These are phyloP conservation scores for Celastrina argiolus DNA, from an alignment of 2,888 invertebrate species.

Conservation along the genomic window DNA sequence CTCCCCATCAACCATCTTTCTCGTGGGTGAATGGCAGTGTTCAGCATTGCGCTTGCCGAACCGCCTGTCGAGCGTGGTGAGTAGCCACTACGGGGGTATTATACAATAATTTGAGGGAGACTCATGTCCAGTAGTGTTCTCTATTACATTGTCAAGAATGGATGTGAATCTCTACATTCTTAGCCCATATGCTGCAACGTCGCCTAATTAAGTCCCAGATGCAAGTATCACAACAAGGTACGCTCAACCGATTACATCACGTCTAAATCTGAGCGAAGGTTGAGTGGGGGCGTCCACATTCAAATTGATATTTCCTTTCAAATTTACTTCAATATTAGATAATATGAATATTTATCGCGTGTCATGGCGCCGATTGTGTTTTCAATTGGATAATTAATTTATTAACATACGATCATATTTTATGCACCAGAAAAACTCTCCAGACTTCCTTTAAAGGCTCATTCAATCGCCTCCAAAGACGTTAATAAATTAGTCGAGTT, in stretches of 20 bases:
- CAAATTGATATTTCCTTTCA: constrained; percentile 72
- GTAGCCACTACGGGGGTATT: too few relatives aligned
- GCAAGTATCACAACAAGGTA: constrained; percentile 46
- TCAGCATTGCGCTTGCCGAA: too few relatives aligned
- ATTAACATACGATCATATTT: constrained; percentile 22
- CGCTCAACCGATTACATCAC: constrained; percentile 56
- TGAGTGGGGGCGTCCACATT: constrained; percentile 69
- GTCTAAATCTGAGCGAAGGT: constrained; percentile 69
- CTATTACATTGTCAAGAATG: too few relatives aligned
- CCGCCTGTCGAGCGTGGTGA: too few relatives aligned
- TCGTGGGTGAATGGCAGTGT: too few relatives aligned
- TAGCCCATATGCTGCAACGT: background rate
- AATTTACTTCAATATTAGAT: constrained; percentile 48
- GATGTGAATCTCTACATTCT: too few relatives aligned
- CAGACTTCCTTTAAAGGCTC: background rate
- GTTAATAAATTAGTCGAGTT: background rate
- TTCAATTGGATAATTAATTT: constrained; percentile 33
- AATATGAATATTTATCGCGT: constrained; percentile 33
- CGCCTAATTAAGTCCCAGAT: constrained; percentile 17
- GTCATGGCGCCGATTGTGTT: constrained; percentile 32
- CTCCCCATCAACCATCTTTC: too few relatives aligned
- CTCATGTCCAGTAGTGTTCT: too few relatives aligned
- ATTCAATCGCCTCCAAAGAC: background rate
- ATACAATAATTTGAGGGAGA: too few relatives aligned
- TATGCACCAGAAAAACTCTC: background rate